phyloP scores from a whole-genome alignment of 2,113 vertebrate genomes.

The Acrocephalus kingi region DNA sequence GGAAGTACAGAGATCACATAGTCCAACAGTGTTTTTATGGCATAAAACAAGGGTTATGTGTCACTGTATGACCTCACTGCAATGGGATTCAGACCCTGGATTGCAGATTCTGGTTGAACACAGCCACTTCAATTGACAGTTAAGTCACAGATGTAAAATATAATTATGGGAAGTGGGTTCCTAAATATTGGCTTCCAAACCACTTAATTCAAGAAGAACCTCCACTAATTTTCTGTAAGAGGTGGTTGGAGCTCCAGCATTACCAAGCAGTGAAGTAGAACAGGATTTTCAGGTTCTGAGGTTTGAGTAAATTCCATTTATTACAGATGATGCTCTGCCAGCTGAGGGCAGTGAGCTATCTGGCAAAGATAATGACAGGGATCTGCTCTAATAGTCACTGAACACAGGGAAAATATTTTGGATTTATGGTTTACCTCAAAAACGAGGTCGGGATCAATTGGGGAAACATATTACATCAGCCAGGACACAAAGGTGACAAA shows the following conservation, averaged over 20 bases:
- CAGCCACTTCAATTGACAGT: background rate
- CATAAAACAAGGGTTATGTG: background rate
- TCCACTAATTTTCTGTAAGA: background rate
- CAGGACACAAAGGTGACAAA: background rate
- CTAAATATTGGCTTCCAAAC: background rate
- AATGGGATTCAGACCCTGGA: background rate
- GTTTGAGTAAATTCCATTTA: background rate
- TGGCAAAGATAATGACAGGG: background rate
- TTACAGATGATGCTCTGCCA: background rate
- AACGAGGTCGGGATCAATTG: background rate
- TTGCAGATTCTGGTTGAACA: background rate
- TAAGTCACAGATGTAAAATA: background rate
- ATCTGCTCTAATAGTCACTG: background rate
- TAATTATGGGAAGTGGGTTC: background rate
- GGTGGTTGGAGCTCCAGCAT: background rate
- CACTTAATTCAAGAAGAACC: background rate
- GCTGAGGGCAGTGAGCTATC: background rate
- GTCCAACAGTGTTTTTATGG: background rate
- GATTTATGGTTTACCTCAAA: background rate
- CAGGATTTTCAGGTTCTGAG: slow-evolving; percentile 6
- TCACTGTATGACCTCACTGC: background rate
- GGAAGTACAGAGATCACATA: background rate
- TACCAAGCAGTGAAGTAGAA: background rate
- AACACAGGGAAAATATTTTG: background rate
- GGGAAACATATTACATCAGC: background rate